Conservation (phyloP, 1,140 invertebrate species). For the Luehdorfia chinensis region DNA sequence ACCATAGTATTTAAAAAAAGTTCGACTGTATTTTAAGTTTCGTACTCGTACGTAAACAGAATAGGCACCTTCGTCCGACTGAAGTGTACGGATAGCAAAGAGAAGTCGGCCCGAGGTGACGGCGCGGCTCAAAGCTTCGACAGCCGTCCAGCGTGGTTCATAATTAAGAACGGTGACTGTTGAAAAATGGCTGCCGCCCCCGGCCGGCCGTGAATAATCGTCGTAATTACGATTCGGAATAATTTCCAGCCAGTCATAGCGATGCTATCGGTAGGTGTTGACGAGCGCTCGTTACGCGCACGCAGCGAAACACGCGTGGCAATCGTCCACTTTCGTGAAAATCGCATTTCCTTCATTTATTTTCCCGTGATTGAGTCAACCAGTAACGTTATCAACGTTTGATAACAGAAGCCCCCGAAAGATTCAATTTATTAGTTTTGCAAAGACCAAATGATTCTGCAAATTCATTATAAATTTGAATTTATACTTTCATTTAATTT, state of each 20-base stretch:
- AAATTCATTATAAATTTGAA: too few relatives aligned
- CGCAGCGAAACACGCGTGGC: conserved; percentile 37
- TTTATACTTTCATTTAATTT: too few relatives aligned
- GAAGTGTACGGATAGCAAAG: conserved; percentile 38
- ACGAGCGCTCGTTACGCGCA: conserved; percentile 73
- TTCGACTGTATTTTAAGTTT: too few relatives aligned
- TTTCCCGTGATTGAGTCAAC: conserved; percentile 2
- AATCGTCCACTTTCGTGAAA: conserved; percentile 39
- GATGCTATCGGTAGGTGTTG: conserved; percentile 74
- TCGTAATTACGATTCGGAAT: conserved; percentile 76
- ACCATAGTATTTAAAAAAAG: too few relatives aligned
- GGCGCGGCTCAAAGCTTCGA: conserved; percentile 74
- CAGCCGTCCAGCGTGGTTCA: conserved; percentile 70
- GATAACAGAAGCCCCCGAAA: too few relatives aligned
- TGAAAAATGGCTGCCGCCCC: conserved; percentile 76
- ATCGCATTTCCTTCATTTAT: conserved; percentile 26
- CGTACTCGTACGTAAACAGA: conserved; percentile 14
- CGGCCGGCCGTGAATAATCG: conserved; percentile 76
- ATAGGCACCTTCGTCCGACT: conserved; percentile 29
- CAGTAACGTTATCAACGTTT: neutral
- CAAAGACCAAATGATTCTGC: too few relatives aligned
- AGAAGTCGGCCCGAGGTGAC: conserved; percentile 67
- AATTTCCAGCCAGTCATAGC: conserved; percentile 77
- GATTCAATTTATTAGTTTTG: too few relatives aligned
- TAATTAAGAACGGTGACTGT: conserved; percentile 77